Conservation (phyloP, 1,140 invertebrate genomes). For the Stegodyphus dumicola region DNA sequence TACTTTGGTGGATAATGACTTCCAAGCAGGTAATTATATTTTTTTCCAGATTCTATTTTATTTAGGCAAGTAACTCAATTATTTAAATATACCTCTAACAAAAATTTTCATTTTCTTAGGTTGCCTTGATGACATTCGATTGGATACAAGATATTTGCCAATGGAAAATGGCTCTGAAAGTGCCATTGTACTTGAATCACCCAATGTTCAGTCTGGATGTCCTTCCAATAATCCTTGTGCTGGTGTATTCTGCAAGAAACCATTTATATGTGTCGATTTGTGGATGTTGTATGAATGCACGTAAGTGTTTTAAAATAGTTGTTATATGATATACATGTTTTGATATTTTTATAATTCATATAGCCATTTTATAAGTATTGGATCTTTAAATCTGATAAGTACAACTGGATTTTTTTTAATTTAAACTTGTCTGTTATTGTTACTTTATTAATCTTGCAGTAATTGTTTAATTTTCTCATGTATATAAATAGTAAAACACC, state of each 20-base stretch:
- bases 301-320: slow-evolving; percentile 66
- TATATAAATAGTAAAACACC: too few relatives aligned
- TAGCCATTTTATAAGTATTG: too few relatives aligned
- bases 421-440: too few relatives aligned
- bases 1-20: slow-evolving; percentile 95
- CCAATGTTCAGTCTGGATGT: slow-evolving; percentile 90
- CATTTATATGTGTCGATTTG: slow-evolving; percentile 95
- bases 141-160: slow-evolving; percentile 92
- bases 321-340: neutral
- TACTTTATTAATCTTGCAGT: too few relatives aligned
- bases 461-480: too few relatives aligned
- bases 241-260: slow-evolving; percentile 88
- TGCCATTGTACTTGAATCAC: slow-evolving; percentile 91
- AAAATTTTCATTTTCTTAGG: slow-evolving; percentile 70
- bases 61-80: too few relatives aligned
- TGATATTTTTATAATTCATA: neutral
- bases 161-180: slow-evolving; percentile 95
- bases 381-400: too few relatives aligned
- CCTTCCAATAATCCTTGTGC: slow-evolving; percentile 93
- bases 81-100: too few relatives aligned
- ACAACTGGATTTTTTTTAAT: too few relatives aligned
- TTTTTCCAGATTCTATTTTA: too few relatives aligned
- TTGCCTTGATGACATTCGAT: slow-evolving; percentile 84
- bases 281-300: slow-evolving; percentile 98
- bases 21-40: slow-evolving; percentile 80